phyloP scores from a whole-genome alignment of 2,888 invertebrate species.

The Koerneria pararmatus region DNA sequence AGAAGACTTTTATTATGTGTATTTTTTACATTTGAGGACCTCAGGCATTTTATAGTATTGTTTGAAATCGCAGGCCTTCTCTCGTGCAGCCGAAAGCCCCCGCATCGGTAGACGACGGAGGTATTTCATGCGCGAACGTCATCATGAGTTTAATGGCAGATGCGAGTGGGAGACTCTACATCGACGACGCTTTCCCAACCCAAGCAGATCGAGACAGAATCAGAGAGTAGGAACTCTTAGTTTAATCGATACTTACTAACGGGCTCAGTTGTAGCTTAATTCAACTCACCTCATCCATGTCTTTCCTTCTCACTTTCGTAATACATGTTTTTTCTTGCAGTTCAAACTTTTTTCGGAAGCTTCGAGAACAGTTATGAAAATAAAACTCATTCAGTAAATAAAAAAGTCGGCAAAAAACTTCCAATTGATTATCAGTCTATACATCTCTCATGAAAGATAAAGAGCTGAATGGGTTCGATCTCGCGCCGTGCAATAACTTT shows the following conservation, averaged over 20 bases:
- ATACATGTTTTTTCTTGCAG: background rate
- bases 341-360: background rate
- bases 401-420: too few relatives aligned
- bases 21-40: too few relatives aligned
- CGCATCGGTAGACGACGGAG: conserved; percentile 4
- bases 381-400: too few relatives aligned
- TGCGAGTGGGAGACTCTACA: conserved; percentile 48
- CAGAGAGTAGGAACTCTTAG: conserved; percentile 15
- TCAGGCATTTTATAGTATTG: too few relatives aligned
- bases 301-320: background rate
- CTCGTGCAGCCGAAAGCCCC: background rate
- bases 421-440: too few relatives aligned
- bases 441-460: too few relatives aligned
- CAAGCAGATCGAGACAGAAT: conserved; percentile 27
- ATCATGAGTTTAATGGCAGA: conserved; percentile 33
- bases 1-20: too few relatives aligned
- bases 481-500: too few relatives aligned
- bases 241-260: background rate
- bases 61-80: too few relatives aligned
- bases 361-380: background rate
- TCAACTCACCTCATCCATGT: too few relatives aligned
- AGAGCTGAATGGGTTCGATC: too few relatives aligned
- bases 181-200: conserved; percentile 47
- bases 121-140: conserved; percentile 11
- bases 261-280: too few relatives aligned